Evolutionary conservation across 1,140 invertebrate genomes (phyloP), one percentile per base, ranked within the genome.

Genomic region (Nasonia giraulti): DNA sequence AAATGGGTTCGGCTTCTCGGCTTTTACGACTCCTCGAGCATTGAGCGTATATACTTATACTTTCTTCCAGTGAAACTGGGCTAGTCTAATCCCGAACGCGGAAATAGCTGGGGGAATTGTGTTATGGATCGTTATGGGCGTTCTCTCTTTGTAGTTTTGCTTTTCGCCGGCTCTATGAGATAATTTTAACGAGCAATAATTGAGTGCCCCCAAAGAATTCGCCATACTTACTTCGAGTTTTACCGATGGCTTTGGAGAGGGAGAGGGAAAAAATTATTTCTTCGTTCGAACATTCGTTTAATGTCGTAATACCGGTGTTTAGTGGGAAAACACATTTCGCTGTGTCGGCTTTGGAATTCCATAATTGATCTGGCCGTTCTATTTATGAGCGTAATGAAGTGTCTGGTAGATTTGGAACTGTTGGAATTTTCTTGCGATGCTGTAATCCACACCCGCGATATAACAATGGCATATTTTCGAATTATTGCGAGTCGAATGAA

Each of bases 11-110:
- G 62, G 75, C 17, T 78, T 44, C 23, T 68, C 62, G 14, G 47
- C 14, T 77, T 77, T 77, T 69, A 83, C 33, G 74, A 37, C 75
- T 83, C 47, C 14, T 40, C 8, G 0, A 83, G 33, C 40, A 50
- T 62, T 23, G 62, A 83, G 33, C 68, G 68, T 31, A 68, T 12
- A 37, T 23, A 82, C 33, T 82, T n/a, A 17, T 17, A 82, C 80
- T 82, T 82, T 75, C 71, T 44, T 50, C 17, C 23, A 55, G 37
- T 40, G 55, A 47, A 76, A 83, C 37, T n/a, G 44, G 50, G 31
- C 31, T 27, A 74, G 44, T 82, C 44, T 37, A 73, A 55, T 74
- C 37, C 40, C 50, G 50, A 82, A 62, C 31, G 33, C 74, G 81
- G 73, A 83, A 83, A 77, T 77, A 10, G 62, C 66, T 27, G 17